Percentiles rank a stretch among this genome's conserved stretches.
Evolutionary conservation across 2,797 vertebrate genomes (phyloP).

Genomic region (Hipposideros larvatus): DNA sequence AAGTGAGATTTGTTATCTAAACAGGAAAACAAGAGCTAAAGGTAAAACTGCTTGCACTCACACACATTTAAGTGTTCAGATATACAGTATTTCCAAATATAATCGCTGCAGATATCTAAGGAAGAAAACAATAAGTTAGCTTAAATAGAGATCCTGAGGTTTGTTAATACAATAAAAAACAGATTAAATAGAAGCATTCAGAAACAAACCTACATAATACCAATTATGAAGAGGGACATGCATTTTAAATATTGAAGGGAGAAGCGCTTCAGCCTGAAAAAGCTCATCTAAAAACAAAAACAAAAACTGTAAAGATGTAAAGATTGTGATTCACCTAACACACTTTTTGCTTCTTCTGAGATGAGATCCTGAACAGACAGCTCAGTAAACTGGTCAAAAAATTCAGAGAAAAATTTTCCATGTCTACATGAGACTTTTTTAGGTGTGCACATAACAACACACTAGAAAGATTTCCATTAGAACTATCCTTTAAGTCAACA

Average conservation of each 20-base stretch:
- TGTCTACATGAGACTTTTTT: background rate
- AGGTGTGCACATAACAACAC: background rate
- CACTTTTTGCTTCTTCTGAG: background rate
- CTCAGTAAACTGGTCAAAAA: background rate
- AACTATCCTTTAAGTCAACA: background rate
- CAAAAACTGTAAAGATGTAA: background rate
- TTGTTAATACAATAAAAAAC: conserved; percentile 86
- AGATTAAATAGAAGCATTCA: conserved; percentile 86
- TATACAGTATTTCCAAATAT: conserved; percentile 99
- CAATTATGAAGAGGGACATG: conserved; percentile 48
- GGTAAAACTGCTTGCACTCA: conserved; percentile 99
- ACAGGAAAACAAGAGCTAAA: conserved; percentile 94
- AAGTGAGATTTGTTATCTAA: conserved; percentile 94
- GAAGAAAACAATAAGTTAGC: conserved; percentile 99
- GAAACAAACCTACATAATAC: conserved; percentile 80
- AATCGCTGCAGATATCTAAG: conserved; percentile 99
- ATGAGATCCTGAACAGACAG: background rate
- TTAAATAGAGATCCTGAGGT: conserved; percentile 88
- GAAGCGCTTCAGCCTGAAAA: conserved; percentile 22
- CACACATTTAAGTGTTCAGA: conserved; percentile 99
- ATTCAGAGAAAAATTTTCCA: background rate
- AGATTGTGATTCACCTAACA: conserved; percentile 7
- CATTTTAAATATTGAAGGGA: conserved; percentile 49
- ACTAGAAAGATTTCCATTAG: conserved; percentile 3
- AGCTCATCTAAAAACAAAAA: conserved; percentile 10